These are phyloP conservation scores for Lophotis ruficrista DNA, from an alignment of 2,113 vertebrate species.

Conservation along the genomic window DNA sequence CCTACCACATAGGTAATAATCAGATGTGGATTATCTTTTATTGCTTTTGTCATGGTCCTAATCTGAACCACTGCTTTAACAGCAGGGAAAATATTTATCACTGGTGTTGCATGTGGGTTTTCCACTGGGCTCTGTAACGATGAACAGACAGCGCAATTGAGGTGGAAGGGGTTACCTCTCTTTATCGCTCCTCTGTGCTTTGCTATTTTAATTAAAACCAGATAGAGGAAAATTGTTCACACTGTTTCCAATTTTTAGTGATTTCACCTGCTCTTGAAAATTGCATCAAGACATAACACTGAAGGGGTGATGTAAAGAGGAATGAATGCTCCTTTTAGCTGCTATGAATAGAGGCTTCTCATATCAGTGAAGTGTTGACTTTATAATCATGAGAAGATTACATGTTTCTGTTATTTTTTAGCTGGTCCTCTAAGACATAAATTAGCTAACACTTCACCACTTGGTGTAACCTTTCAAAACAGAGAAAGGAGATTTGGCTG, in stretches of 20 bases:
- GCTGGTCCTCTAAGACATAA: background rate
- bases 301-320: slow-evolving; percentile 30
- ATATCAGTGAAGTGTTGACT: slow-evolving; percentile 20
- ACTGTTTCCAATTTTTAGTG: background rate
- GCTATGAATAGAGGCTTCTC: slow-evolving; percentile 39
- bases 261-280: slow-evolving; percentile 48
- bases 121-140: rapidly evolving
- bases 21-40: background rate
- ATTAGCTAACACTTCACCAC: slow-evolving; percentile 17
- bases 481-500: background rate
- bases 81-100: background rate
- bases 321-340: slow-evolving; percentile 52
- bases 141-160: background rate
- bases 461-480: background rate
- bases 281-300: background rate
- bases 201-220: slow-evolving; percentile 42
- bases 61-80: background rate
- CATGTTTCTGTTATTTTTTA: background rate
- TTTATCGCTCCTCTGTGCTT: background rate
- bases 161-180: background rate
- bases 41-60: background rate
- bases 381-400: slow-evolving; percentile 6
- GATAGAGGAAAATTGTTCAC: slow-evolving; percentile 1
- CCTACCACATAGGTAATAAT: background rate
- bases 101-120: rapidly evolving